Base-by-base conservation (phyloP, 1,140 invertebrate species). In the Tigriopus japonicus region DNA sequence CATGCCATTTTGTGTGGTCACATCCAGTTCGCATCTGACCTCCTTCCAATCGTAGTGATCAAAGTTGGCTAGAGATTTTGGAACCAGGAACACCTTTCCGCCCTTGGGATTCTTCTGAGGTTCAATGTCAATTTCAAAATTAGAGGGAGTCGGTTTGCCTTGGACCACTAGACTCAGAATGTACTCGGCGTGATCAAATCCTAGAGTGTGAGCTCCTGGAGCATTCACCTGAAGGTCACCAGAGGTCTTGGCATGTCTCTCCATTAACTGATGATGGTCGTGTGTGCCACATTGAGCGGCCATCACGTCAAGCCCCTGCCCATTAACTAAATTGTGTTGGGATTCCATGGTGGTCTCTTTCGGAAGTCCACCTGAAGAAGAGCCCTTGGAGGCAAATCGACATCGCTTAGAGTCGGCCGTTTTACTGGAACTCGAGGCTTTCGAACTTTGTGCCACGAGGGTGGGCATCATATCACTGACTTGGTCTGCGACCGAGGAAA, bases 331-430 rank as follows among this genome's bases (percentile, higher is more conserved):
- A 41, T 41, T 23, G 55, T 41, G 17, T 6, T 35, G 41, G 42
- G n/a, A 13, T 14, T 41, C n/a, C 12, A 42, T 51, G 3, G 28
- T 35, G 28, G 28, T 3, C 9, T 35, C 28, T 9, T 35, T 35
- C 9, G 28, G 28, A 35, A 35, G 28, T 40, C 35, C 35, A 14
- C 17, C 40, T n/a, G n/a, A 17, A 41, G 14, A 41, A 6, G 17
- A 28, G 28, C 42, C 55, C 28, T 58, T 58, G 17, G 42, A 41
- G 5, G 55, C 55, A 19, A 58, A 58, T 23, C 55, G 24, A 41
- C 55, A 58, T 42, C 55, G 21, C 23, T 58, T 58, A 3, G 55
- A 28, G n/a, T 58, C 28, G 3, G 55, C 55, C 45, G 28, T 35
- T 35, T 35, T 35, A 5, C 28, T 9, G 9, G 28, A 35, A 35